Evolutionary conservation across 2,797 vertebrate species (phyloP), one percentile per base, ranked within the genome.

Genomic region (Coendou prehensilis): DNA sequence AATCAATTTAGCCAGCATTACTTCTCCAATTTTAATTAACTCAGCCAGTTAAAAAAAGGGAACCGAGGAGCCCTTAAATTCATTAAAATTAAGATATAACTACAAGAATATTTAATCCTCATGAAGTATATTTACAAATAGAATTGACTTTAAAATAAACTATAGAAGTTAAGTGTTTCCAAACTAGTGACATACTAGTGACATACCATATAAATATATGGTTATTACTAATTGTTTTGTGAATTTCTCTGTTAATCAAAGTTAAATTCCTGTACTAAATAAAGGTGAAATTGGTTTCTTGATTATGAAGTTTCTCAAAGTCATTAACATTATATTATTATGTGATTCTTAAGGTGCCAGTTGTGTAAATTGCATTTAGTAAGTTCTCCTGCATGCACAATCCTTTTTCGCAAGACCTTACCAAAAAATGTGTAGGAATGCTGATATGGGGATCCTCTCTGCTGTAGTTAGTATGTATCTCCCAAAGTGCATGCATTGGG

Each of bases 1-100:
- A 92, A 95, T 89, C 93, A 92, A 90, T 64, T 95, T 67, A 88
- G 33, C 37, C 54, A 83, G 18, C 17, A 75, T 88, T n/a, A 83
- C 7, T 89, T 78, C 94, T 75, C n/a, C 90, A 91, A 2, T 10
- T 93, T 26, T 71, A 91, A 94, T 82, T 76, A 94, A 73, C 15
- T 90, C 33, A 87, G 9, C 5, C 45, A 22, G 15, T 79, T 5
- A 64, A 30, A 87, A 73, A 22, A 71, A 37, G 26, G 9, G 2
- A 2, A 85, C 8, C 26, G 5, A 5, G 23, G 71, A 83, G 28
- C n/a, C 26, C 23, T 92, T 90, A 82, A 59, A 30, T 17, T 82
- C 7, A 61, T 75, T 80, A 75, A 91, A 89, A 69, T 91, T 50
- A 64, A 61, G 15, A 61, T 80, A 83, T 47, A 86, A 67, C 5